Percentiles rank a stretch among this genome's conserved stretches.
These are phyloP conservation scores for Furnarius figulus DNA, from an alignment of 2,113 vertebrate species.

Conservation along the genomic window DNA sequence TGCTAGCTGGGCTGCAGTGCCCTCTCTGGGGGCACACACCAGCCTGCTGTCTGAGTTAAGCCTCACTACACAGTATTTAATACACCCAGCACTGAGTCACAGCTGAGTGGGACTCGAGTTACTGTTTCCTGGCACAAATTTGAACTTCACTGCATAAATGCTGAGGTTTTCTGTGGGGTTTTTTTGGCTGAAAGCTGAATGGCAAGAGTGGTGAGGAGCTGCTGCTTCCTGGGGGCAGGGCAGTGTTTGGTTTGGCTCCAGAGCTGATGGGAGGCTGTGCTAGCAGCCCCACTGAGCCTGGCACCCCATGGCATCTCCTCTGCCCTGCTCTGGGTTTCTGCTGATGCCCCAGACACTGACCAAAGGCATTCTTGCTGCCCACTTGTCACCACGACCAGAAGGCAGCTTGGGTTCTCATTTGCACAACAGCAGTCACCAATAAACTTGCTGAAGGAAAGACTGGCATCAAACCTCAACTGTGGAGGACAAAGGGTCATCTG, in stretches of 20 bases:
- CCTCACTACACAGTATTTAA: conserved; percentile 43
- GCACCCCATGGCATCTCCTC: accelerated
- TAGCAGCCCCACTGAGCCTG: neutral
- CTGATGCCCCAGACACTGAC: neutral
- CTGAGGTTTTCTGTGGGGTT: no score
- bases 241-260: neutral
- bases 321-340: neutral
- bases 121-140: neutral
- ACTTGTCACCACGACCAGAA: neutral
- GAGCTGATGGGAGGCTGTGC: neutral
- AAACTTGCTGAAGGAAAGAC: neutral
- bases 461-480: neutral
- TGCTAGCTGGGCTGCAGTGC: neutral
- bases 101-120: conserved; percentile 37
- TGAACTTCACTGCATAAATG: neutral
- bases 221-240: neutral
- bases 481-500: neutral
- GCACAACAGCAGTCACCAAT: neutral
- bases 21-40: neutral
- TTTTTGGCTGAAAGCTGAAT: neutral
- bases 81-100: conserved; percentile 25
- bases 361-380: neutral
- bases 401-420: neutral
- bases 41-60: neutral
- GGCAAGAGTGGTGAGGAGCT: neutral